Base-by-base conservation (phyloP, 2,113 vertebrate genomes). In the Pterocles orientalis region DNA sequence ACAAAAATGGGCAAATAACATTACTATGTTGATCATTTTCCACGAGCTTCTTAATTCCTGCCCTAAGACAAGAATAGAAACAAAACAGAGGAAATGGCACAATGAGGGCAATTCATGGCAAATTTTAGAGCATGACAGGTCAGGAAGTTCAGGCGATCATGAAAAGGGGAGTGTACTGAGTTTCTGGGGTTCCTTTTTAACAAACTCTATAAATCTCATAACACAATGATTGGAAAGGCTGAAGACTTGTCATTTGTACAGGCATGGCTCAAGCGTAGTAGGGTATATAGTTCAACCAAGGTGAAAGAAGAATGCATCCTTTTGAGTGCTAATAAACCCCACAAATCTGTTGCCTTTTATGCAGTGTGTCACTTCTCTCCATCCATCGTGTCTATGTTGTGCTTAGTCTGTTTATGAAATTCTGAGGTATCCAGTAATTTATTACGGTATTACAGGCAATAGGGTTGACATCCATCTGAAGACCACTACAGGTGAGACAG, bases 31-130 rank as follows among this genome's bases (percentile, higher is more conserved):
- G 26, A 60, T 56, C 2, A 15, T 48, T 94, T 94, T 81, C 70
- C 56, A 88, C n/a, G 68, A 81, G 24, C 6, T 64, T 57, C 33
- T 88, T 36, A 83, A 93, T 62, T 70, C 43, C 39, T 64, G 21
- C 69, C 29, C 25, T 47, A 31, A 64, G 64, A 81, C 82, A 26
- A 83, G 51, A 96, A 94, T 96, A 96, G 95, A 90, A 96, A 68
- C 85, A 81, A 86, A 96, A 64, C 77, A 70, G 80, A 93, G 95
- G 93, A 96, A 96, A 82, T 88, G 92, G 95, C 86, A 94, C 93
- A 96, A 95, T 96, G 61, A 90, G 61, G 88, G 80, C 64, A 90
- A 66, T 68, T 96, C 76, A 83, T 68, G 72, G 82, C 76, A 88
- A 88, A 78, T 56, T 75, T 71, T 36, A 60, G 56, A 39, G 39